Percentiles rank a stretch among this genome's conserved stretches.
Conservation (phyloP, 2,113 vertebrate genomes). For the Brachypteracias leptosomus region DNA sequence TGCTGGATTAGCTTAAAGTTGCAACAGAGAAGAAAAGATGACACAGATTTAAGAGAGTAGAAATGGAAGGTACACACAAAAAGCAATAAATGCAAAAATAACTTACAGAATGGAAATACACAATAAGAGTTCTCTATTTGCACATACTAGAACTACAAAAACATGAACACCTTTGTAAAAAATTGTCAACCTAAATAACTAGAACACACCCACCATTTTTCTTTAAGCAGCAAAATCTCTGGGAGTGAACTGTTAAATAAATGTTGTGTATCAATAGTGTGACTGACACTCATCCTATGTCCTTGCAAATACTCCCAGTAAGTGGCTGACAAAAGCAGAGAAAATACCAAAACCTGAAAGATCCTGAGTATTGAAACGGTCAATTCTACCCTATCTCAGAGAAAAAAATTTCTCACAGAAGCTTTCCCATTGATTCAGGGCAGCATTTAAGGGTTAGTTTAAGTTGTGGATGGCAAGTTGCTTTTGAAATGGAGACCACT, state of each 20-base stretch:
- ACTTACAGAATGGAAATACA: not conserved
- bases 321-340: not conserved
- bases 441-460: not conserved
- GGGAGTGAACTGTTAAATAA: not conserved
- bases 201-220: not conserved
- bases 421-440: not conserved
- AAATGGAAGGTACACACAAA: not conserved
- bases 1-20: not conserved
- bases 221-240: not conserved
- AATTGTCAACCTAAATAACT: not conserved
- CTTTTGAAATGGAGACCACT: not conserved
- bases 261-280: not conserved
- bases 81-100: not conserved
- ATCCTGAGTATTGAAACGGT: accelerated
- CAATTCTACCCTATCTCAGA: not conserved
- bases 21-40: not conserved
- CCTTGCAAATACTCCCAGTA: not conserved
- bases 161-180: not conserved
- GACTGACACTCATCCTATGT: not conserved
- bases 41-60: not conserved
- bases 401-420: not conserved
- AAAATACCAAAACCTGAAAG: not conserved
- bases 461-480: not conserved
- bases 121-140: not conserved
- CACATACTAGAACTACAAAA: not conserved